These are phyloP conservation scores for Enteromius unitaeniatus DNA, from an alignment of 2,797 vertebrate genomes.

Conservation along the genomic window DNA sequence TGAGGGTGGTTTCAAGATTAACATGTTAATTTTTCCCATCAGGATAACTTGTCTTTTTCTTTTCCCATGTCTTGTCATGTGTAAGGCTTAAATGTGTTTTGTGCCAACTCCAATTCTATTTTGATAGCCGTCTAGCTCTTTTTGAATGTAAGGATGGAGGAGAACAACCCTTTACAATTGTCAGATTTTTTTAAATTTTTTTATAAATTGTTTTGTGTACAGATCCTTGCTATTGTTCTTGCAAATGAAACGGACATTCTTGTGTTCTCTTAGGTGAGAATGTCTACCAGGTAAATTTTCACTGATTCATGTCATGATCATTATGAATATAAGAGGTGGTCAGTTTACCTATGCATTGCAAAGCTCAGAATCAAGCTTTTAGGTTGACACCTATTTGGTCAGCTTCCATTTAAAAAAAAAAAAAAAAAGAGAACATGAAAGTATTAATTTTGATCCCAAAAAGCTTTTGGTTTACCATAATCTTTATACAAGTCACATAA, in stretches of 20 bases:
- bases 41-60: background rate
- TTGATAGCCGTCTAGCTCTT: background rate
- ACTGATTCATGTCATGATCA: background rate
- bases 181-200: no score
- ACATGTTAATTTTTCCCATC: background rate
- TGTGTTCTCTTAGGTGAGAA: background rate
- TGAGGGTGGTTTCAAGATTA: background rate
- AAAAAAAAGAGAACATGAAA: background rate
- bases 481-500: background rate
- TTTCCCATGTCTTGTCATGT: background rate
- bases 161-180: background rate
- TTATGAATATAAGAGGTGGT: background rate
- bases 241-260: background rate
- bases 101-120: background rate
- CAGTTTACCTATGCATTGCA: background rate
- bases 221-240: background rate
- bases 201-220: background rate
- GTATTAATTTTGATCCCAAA: background rate
- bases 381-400: background rate
- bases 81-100: background rate
- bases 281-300: background rate
- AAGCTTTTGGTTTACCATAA: background rate
- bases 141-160: background rate
- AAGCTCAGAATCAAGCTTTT: background rate
- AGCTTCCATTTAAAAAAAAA: no score